phyloP scores from a whole-genome alignment of 2,113 vertebrate species.

The Macquaria ambigua region DNA sequence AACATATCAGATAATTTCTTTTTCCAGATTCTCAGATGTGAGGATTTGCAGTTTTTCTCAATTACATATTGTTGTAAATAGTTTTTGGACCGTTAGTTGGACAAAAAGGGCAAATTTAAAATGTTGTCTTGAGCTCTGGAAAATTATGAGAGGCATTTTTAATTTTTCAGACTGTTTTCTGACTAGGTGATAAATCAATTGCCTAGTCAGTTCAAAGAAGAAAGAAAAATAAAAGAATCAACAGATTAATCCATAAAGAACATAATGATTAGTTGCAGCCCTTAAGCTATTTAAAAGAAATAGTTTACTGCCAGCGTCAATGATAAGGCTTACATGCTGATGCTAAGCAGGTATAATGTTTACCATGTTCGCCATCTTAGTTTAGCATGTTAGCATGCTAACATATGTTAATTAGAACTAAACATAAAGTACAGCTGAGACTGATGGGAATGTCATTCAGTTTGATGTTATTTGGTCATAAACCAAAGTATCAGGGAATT shows the following conservation, averaged over 20 bases:
- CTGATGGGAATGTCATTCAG: not conserved
- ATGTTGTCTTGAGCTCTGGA: too few species aligned
- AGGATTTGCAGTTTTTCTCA: not conserved
- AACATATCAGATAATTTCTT: not conserved
- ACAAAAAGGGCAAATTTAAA: too few species aligned
- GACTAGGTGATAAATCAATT: not conserved
- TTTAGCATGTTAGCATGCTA: not conserved
- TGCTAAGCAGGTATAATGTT: not conserved
- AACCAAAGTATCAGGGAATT: not conserved
- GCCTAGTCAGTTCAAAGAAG: not conserved
- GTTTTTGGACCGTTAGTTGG: too few species aligned
- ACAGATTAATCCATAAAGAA: not conserved
- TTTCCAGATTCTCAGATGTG: not conserved
- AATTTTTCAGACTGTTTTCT: not conserved
- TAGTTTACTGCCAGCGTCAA: not conserved
- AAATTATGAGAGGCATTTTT: not conserved
- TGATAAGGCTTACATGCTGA: not conserved
- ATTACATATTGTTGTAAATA: too few species aligned
- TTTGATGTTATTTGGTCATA: not conserved
- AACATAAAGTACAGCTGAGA: not conserved
- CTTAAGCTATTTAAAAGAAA: not conserved
- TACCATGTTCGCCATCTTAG: not conserved
- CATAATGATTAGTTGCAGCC: not conserved
- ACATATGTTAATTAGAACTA: not conserved
- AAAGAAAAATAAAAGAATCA: not conserved